Evolutionary conservation across 2,113 vertebrate genomes (phyloP), one percentile per base, ranked within the genome.

Genomic region (Dinomys branickii): DNA sequence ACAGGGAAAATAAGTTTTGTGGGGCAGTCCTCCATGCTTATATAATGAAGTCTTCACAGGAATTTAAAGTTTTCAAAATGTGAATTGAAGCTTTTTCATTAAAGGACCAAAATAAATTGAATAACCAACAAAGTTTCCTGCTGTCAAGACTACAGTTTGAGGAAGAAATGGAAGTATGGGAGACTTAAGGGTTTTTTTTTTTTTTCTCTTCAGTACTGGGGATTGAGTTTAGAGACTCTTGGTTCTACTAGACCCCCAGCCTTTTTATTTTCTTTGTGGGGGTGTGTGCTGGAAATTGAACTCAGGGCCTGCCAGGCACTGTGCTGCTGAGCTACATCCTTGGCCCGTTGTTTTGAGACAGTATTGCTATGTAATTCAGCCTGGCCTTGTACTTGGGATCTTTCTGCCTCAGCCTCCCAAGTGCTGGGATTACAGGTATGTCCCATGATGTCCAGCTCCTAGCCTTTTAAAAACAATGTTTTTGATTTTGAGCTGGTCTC

Each of bases 41-140:
- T 54, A 20, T 81, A 91, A 75, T n/a, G 54, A 93, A 96, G 56
- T 83, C 38, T 58, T 35, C 65, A 58, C 56, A 94, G 93, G 96
- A 91, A 91, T 96, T 96, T 58, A 94, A 89, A 87, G 38, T 12
- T n/a, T 30, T 59, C n/a, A 85, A 65, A 67, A 47, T 56, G 47
- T 84, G 63, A 94, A 81, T n/a, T 86, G 47, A 87, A 85, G 78
- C 11, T 81, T 91, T 75, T 73, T 75, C 28, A 41, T 16, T 17
- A 24, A 77, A 88, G 20, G 24, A 69, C 56, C 61, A n/a, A n/a
- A 11, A 17, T 44, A 69, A 82, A 91, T 3, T 63, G 13, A 65
- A 19, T 71, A 67, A n/a, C 77, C 24, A 69, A 67, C 83, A 96
- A 80, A 73, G 24, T 82, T 81, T 78, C 69, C 85, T 81, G 69